Evolutionary conservation across 2,113 vertebrate genomes (phyloP).

Genomic region (Amblyornis subalaris): DNA sequence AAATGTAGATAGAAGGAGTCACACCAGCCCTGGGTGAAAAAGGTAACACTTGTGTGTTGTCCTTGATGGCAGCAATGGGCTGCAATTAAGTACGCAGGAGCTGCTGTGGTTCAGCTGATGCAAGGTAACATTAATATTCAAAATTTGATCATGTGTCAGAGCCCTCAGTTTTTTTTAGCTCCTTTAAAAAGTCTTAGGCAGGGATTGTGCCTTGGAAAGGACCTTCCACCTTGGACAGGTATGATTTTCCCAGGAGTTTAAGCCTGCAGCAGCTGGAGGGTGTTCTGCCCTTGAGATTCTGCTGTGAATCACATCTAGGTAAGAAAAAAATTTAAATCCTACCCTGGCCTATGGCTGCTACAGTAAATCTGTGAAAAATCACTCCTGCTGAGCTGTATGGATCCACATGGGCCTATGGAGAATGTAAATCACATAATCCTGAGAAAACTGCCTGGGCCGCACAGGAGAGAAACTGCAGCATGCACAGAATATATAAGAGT

Average conservation of each 20-base stretch:
- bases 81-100: neutral
- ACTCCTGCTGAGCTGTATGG: neutral
- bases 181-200: neutral
- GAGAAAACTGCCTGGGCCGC: neutral
- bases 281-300: neutral
- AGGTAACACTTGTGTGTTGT: neutral
- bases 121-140: neutral
- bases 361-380: constrained; percentile 4
- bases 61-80: neutral
- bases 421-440: neutral
- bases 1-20: neutral
- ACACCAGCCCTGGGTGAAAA: neutral
- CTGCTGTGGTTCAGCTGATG: neutral
- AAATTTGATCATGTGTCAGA: neutral
- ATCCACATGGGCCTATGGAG: neutral
- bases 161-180: neutral
- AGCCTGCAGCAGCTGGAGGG: neutral
- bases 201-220: neutral
- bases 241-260: neutral
- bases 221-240: neutral
- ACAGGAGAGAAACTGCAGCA: neutral
- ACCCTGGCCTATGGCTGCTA: neutral
- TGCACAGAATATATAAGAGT: neutral
- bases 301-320: neutral
- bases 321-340: neutral